Percentiles rank a stretch among this genome's conserved stretches.
Evolutionary conservation across 2,888 invertebrate genomes (phyloP).

Genomic region (Tillus elongatus): DNA sequence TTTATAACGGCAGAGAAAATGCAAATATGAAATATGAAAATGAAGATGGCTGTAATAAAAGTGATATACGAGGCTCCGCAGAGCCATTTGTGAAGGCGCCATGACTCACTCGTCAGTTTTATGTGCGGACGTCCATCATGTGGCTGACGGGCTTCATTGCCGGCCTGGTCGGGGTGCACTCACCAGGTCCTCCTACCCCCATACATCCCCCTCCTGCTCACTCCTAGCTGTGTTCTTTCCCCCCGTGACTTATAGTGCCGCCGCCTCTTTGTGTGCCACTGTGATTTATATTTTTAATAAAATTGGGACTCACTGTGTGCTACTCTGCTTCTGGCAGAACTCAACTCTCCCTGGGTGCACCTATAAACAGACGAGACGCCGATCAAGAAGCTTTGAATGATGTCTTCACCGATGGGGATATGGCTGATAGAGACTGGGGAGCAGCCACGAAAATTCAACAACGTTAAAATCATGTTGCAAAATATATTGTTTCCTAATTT

Average conservation of each 20-base stretch:
- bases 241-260: conserved; percentile 33
- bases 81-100: conserved; percentile 64
- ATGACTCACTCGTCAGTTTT: conserved; percentile 65
- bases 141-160: conserved; percentile 55
- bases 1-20: conserved; percentile 54
- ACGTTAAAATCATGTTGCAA: too few relatives aligned
- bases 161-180: conserved; percentile 40
- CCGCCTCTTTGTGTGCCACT: conserved; percentile 53
- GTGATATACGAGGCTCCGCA: conserved; percentile 70
- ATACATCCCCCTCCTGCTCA: conserved; percentile 13
- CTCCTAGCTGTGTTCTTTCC: conserved; percentile 23
- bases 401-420: too few relatives aligned
- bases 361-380: too few relatives aligned
- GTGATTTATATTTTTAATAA: conserved; percentile 57
- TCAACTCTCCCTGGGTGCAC: too few relatives aligned
- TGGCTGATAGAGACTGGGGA: too few relatives aligned
- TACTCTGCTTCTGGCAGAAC: too few relatives aligned
- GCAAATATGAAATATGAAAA: conserved; percentile 53
- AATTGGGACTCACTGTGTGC: conserved; percentile 22
- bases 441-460: too few relatives aligned
- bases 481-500: too few relatives aligned
- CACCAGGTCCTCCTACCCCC: conserved; percentile 26
- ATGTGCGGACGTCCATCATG: conserved; percentile 65
- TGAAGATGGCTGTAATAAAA: conserved; percentile 64
- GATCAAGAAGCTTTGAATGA: too few relatives aligned